Evolutionary conservation across 2,113 vertebrate species (phyloP).

Genomic region (Passer domesticus): DNA sequence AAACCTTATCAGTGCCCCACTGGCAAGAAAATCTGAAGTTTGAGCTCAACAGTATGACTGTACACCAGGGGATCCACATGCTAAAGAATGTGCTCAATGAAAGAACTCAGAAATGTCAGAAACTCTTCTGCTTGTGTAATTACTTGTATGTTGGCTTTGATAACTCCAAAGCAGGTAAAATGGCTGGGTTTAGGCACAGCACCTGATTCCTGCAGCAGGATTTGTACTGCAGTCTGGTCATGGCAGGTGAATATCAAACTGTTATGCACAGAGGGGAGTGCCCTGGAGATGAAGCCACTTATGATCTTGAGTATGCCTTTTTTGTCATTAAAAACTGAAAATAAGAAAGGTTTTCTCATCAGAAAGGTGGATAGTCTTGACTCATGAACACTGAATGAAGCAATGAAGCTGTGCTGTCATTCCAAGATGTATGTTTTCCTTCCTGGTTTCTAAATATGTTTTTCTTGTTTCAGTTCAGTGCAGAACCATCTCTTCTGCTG

Average conservation of each 20-base stretch:
- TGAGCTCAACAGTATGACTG: background rate
- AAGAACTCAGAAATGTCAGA: background rate
- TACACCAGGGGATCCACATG: background rate
- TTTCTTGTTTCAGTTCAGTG: background rate
- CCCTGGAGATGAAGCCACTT: background rate
- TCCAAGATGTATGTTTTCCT: background rate
- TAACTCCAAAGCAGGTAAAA: background rate
- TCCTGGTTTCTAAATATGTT: background rate
- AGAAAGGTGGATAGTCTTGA: background rate
- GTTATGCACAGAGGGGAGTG: background rate
- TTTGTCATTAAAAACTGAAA: background rate
- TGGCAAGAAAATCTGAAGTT: background rate
- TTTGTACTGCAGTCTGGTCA: background rate
- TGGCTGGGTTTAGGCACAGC: background rate
- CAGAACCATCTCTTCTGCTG: background rate
- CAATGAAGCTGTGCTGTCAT: background rate
- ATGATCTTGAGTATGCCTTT: background rate
- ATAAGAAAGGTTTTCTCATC: background rate
- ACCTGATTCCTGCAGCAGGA: background rate
- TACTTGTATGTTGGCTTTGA: background rate
- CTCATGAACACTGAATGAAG: background rate
- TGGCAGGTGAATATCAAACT: background rate
- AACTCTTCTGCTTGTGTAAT: background rate
- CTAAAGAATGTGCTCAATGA: background rate
- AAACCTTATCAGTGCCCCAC: background rate